Evolutionary conservation across 2,888 invertebrate species (phyloP), one percentile per base, ranked within the genome.

Genomic region (Troglohyphantes excavatus): DNA sequence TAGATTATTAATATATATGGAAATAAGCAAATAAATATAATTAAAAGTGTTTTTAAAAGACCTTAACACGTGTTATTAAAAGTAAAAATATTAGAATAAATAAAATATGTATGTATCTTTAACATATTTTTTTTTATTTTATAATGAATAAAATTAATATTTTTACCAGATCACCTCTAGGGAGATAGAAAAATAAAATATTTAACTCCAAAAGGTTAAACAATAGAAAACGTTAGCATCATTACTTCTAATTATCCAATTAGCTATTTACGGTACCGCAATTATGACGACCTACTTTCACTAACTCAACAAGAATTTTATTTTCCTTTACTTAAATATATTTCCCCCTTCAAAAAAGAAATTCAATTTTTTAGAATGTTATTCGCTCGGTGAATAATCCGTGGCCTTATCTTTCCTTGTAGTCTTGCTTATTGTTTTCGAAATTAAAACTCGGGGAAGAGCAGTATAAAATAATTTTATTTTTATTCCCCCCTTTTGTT

Each of bases 181-280:
- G n/a, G n/a, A n/a, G n/a, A n/a, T n/a, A n/a, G 1, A 21, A 17
- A 61, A 61, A 61, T 17, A 7, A 7, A 61, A 9, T 3, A 33
- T 33, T 33, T 33, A 33, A 9, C 33, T 33, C 5, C 33, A 6
- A 33, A 33, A 9, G 3, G 9, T 33, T 33, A 33, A 33, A 33
- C 9, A 33, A 33, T 33, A 33, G 9, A 3, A 33, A 33, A 33
- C 3, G 3, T 9, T 70, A 2, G 13, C 29, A 29, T 70, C 68
- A 39, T 70, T 70, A 39, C 39, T 70, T 70, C 39, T 70, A 70
- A 70, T 70, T 29, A 70, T 39, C 68, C 39, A 29, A 70, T 70
- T 70, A 70, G 29, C n/a, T 33, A 6, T 70, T 29, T 26, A 70
- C 21, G 13, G 39, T 19, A 39, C 19, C 11, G 21, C 39, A 19